Evolutionary conservation across 2,113 vertebrate species (phyloP), one percentile per base, ranked within the genome.

Genomic region (Brienomyrus brachyistius): DNA sequence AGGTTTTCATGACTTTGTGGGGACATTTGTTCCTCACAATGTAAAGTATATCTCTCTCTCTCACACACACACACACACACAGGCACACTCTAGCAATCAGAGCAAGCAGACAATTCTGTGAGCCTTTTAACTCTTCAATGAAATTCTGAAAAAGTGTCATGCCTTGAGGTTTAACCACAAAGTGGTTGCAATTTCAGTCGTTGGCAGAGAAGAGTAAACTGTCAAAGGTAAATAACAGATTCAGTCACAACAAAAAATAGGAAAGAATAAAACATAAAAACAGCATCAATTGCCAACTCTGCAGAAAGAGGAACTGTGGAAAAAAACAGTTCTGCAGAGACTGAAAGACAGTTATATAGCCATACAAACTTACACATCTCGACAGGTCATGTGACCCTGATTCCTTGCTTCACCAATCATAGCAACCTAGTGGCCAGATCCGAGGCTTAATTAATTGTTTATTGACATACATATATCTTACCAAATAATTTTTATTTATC

Each of bases 111-210:
- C 90, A 90, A 90, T 88, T 93, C 91, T 89, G 90, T 50, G 92
- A 92, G 89, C 91, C 88, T 91, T 54, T 50, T 91, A 91, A 92
- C 92, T 82, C 89, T 89, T 89, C n/a, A 52, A 88, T 17, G 77
- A 56, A 89, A 89, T 21, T 40, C 21, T 48, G 70, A 82, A 82
- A 89, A 47, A 52, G 5, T 56, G 51, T 83, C 50, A 54, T 47
- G 21, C 90, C 88, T 70, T 50, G 40, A 80, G 91, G 89, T 91
- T 66, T 66, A 31, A 86, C 31, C 4, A 88, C 88, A 90, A 91
- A 92, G 91, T 91, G 92, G 90, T 92, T 91, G 84, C 54, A 77
- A 90, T 92, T 93, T 89, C 91, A 91, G 88, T 91, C 84, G 13
- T 59, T 90, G 66, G 56, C 90, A 89, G 90, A 87, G 70, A 91